Evolutionary conservation across 2,113 vertebrate species (phyloP).

Genomic region (Elachura formosa): DNA sequence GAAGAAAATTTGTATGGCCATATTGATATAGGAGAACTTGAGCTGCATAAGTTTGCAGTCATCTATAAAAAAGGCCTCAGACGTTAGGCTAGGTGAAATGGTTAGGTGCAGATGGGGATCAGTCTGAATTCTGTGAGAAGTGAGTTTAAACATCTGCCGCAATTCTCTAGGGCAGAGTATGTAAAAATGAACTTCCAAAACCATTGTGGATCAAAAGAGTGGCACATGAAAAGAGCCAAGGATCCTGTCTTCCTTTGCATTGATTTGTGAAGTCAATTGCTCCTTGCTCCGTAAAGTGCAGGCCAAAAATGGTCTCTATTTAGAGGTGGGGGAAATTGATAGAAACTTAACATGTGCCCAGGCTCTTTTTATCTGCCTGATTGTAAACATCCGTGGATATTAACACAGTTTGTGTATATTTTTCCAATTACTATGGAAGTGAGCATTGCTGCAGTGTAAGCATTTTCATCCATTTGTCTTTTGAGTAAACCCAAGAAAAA

Average conservation of each 20-base stretch:
- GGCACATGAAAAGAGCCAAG: neutral
- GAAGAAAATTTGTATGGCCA: neutral
- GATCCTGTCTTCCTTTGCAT: neutral
- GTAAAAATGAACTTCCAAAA: neutral
- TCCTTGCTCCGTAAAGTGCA: neutral
- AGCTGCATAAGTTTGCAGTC: neutral
- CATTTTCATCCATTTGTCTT: constrained; percentile 47
- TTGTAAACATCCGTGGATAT: constrained; percentile 52
- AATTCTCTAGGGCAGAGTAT: neutral
- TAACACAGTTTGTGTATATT: constrained; percentile 36
- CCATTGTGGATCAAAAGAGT: neutral
- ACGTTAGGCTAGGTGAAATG: neutral
- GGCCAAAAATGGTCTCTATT: neutral
- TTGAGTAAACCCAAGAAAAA: constrained; percentile 55
- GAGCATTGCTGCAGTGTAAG: constrained; percentile 37
- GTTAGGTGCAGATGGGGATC: neutral
- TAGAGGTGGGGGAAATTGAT: neutral
- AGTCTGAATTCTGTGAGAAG: neutral
- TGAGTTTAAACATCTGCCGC: constrained; percentile 3
- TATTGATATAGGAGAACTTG: neutral
- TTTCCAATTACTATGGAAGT: constrained; percentile 50
- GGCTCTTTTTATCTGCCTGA: constrained; percentile 27
- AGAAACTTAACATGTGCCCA: constrained; percentile 25
- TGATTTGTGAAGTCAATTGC: neutral
- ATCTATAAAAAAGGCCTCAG: neutral